These are phyloP conservation scores for Sinonovacula constricta DNA, from an alignment of 1,140 invertebrate genomes.

Conservation along the genomic window DNA sequence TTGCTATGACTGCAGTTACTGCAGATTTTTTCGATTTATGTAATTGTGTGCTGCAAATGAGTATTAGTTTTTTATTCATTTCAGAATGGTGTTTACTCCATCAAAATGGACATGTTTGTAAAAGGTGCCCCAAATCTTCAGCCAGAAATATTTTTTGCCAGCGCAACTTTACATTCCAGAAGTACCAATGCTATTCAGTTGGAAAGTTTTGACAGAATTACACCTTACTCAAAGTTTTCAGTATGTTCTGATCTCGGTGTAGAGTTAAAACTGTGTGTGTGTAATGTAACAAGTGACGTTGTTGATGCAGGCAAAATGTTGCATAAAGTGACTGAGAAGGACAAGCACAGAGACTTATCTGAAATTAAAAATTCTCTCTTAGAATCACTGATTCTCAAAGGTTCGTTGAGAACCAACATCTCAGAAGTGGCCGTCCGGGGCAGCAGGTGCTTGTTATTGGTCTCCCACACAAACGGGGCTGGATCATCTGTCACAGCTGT, in stretches of 20 bases:
- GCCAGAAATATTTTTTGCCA: slow-evolving; percentile 63
- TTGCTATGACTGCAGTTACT: background rate
- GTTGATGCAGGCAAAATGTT: too few species aligned
- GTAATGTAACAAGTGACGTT: too few species aligned
- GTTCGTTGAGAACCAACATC: too few species aligned
- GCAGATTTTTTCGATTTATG: background rate
- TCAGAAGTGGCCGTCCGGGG: too few species aligned
- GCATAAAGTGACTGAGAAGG: too few species aligned
- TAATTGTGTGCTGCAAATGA: background rate
- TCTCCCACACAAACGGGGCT: too few species aligned
- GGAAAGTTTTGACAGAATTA: slow-evolving; percentile 59
- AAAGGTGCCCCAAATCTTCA: background rate
- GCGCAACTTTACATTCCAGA: slow-evolving; percentile 32
- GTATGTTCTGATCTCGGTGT: slow-evolving; percentile 63
- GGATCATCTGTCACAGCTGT: too few species aligned
- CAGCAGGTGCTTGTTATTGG: too few species aligned
- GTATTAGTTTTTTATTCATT: slow-evolving; percentile 32
- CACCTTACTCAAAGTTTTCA: slow-evolving; percentile 60
- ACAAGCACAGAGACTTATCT: too few species aligned
- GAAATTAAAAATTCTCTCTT: too few species aligned
- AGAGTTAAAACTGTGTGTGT: slow-evolving; percentile 63
- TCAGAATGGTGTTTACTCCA: slow-evolving; percentile 47
- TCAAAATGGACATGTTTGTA: slow-evolving; percentile 64
- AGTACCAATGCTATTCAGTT: slow-evolving; percentile 25
- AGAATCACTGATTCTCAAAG: too few species aligned